Conservation (phyloP, 37 sponge, comb jelly and placozoan species). For the Theonella swinhoei region DNA sequence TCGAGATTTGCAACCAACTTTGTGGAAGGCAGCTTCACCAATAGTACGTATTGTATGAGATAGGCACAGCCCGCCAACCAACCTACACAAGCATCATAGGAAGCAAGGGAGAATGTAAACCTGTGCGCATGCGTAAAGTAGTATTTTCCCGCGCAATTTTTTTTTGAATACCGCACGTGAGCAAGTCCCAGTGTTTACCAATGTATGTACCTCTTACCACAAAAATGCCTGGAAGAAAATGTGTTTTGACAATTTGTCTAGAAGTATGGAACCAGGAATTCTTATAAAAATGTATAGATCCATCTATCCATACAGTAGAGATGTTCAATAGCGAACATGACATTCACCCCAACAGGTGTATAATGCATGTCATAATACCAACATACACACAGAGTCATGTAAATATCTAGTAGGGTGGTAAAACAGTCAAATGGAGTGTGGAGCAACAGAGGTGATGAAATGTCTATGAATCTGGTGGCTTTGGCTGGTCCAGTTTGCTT, state of each 20-base stretch:
- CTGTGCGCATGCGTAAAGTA: neutral
- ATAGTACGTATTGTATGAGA: neutral
- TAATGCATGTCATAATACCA: too few relatives aligned
- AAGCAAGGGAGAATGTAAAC: neutral
- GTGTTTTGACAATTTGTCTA: too few relatives aligned
- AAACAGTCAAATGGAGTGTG: neutral
- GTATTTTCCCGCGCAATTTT: neutral
- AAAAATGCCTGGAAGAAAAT: too few relatives aligned
- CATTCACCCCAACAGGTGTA: too few relatives aligned
- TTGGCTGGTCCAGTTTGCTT: constrained; percentile 93
- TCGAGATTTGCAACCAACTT: neutral
- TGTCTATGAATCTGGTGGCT: constrained; percentile 51
- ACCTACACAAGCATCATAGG: neutral
- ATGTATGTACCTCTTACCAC: too few relatives aligned
- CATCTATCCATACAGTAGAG: neutral
- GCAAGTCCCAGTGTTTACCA: neutral
- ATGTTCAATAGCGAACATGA: too few relatives aligned
- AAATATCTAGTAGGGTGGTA: too few relatives aligned
- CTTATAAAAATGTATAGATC: neutral
- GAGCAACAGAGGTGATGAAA: neutral
- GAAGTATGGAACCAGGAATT: too few relatives aligned
- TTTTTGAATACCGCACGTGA: neutral
- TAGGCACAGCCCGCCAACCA: constrained; percentile 19
- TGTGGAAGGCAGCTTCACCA: neutral
- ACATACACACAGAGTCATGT: too few relatives aligned